A percentile compares a stretch with the other conserved stretches of the same genome.
Conservation (phyloP, 2,888 invertebrate genomes). For the Trissoscelio sp. region DNA sequence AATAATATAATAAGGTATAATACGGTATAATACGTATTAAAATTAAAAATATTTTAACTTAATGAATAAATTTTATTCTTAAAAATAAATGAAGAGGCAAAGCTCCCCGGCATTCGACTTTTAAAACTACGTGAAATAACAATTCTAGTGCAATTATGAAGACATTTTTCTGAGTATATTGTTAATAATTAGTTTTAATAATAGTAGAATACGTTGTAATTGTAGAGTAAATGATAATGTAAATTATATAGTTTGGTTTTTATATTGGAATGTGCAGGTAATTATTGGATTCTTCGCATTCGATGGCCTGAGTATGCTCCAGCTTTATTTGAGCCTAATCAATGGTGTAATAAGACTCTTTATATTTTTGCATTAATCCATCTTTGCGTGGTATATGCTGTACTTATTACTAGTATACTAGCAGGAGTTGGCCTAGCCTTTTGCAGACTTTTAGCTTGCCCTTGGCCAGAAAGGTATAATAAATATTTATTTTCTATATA, state of each 20-base stretch:
- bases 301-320: conserved; percentile 91
- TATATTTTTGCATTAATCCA: conserved; percentile 91
- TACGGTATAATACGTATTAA: too few relatives aligned
- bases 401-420: conserved; percentile 85
- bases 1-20: too few relatives aligned
- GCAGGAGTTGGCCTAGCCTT: conserved; percentile 86
- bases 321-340: conserved; percentile 89
- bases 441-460: conserved; percentile 89
- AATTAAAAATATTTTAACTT: too few relatives aligned
- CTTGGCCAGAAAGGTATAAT: conserved; percentile 85
- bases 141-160: too few relatives aligned
- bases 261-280: conserved; percentile 79
- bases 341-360: conserved; percentile 91
- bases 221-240: neutral
- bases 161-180: too few relatives aligned
- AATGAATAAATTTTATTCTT: too few relatives aligned
- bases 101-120: too few relatives aligned
- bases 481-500: neutral
- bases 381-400: conserved; percentile 88
- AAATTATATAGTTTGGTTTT: neutral
- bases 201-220: too few relatives aligned
- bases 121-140: too few relatives aligned
- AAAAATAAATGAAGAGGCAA: too few relatives aligned
- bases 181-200: too few relatives aligned
- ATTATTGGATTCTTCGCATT: conserved; percentile 91